Conservation (phyloP, 2,113 vertebrate species). For the Microcebus lehilahytsara region DNA sequence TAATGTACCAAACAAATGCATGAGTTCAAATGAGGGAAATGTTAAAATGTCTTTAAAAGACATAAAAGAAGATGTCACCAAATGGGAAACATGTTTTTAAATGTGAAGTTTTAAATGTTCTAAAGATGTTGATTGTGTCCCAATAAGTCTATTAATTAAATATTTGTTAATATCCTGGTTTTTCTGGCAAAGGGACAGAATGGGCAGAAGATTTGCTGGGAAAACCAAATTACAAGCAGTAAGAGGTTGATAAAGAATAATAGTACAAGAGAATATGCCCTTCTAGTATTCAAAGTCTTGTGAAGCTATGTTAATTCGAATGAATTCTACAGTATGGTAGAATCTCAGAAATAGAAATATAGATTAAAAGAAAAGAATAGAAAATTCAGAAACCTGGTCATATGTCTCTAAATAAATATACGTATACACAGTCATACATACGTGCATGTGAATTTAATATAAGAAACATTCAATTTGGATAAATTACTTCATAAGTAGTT, state of each 20-base stretch:
- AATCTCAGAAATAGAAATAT: not conserved
- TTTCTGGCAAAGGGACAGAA: slow-evolving; percentile 4
- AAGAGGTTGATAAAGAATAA: not conserved
- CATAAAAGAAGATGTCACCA: not conserved
- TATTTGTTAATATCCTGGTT: not conserved
- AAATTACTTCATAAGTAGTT: not conserved
- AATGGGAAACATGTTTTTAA: not conserved
- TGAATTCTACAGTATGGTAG: not conserved
- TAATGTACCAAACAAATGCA: not conserved
- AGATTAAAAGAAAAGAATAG: not conserved
- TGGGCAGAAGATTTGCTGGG: not conserved
- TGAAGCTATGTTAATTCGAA: not conserved
- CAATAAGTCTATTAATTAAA: not conserved
- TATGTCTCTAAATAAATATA: not conserved
- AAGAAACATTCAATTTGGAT: not conserved
- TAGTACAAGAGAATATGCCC: not conserved
- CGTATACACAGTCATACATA: not conserved
- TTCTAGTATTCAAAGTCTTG: not conserved
- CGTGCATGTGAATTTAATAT: not conserved
- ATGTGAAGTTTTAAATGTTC: not conserved
- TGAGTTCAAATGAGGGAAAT: not conserved
- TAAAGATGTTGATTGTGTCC: not conserved
- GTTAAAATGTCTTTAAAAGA: not conserved
- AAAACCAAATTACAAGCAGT: not conserved
- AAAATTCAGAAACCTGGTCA: not conserved